Evolutionary conservation across 2,113 vertebrate genomes (phyloP), one percentile per base, ranked within the genome.

Genomic region (Seriola dumerili): DNA sequence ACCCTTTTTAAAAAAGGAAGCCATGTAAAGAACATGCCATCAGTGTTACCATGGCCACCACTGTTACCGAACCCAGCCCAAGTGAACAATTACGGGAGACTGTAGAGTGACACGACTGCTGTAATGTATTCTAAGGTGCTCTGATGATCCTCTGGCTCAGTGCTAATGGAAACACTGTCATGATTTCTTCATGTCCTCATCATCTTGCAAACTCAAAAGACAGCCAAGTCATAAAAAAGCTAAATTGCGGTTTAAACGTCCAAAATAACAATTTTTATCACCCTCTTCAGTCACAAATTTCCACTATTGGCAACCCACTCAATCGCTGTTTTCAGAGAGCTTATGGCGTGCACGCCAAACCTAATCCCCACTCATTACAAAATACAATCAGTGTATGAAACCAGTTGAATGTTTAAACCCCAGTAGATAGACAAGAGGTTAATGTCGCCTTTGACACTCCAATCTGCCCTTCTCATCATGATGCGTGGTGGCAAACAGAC

Each of bases 401-500:
- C 86, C 89, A 88, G 87, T 88, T 91, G 85, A 91, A 90, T 85
- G 85, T 67, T 68, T 75, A 44, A 90, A 77, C 65, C 81, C 76
- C 68, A 71, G 69, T 13, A 72, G 70, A 89, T 32, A 78, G 81
- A 90, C 71, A 85, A 74, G 76, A 77, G 89, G 85, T 92, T 92
- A 91, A 95, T 91, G 91, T 88, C 71, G 61, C 81, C 88, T 84
- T 80, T 87, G 75, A 84, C 84, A 63, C 83, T 42, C 88, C 72
- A 87, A 70, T 91, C 89, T 80, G 85, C 82, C 80, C 90, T 83
- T 61, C 90, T 85, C 80, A 84, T 91, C 79, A 64, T 75, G 50
- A 87, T 76, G 90, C 79, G 88, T 89, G 90, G 80, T 92, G 83
- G 80, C 83, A 82, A 88, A 93, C 88, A 93, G 92, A 93, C 83